Base-by-base conservation (phyloP, 2,888 invertebrate species). In the Acleris cristana region DNA sequence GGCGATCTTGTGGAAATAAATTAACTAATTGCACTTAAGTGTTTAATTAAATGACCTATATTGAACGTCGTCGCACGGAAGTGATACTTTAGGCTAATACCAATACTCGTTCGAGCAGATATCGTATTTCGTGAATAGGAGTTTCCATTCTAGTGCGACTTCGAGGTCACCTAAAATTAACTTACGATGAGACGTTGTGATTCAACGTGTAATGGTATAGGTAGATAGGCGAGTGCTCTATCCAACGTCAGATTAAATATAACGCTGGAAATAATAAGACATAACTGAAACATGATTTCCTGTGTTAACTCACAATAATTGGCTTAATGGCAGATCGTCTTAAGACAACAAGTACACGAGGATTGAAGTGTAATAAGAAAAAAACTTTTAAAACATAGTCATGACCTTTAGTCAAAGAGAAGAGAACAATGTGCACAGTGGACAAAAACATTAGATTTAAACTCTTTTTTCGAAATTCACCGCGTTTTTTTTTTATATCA, bases 111-210 rank as follows among this genome's bases (percentile, higher is more conserved):
- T 49, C 45, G 26, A 40, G 23, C 72, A 71, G 66, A 70, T 54
- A 69, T 74, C 66, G 58, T 69, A 71, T 76, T 79, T 78, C 76
- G 72, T 74, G 58, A 67, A 76, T 77, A 76, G 79, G 82, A 80
- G 80, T 85, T 83, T 85, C 83, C 82, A 86, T 83, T 83, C 78
- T 77, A 74, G 78, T 82, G 72, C 77, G 80, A 82, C 81, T 79
- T 76, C 83, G 79, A 81, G 70, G 79, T 82, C 79, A 81, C 79
- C 85, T 86, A 86, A 83, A 86, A 81, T 83, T 86, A 86, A 78
- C 81, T 77, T 74, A 73, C 76, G 81, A 81, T 79, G 83, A 82
- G 80, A 81, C 78, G 79, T 56, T 64, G 48, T 76, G 77, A 78
- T 79, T 81, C 76, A 78, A 80, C 78, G 78, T 80, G 78, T 79